Percentiles rank a stretch among this genome's conserved stretches.
Evolutionary conservation across 2,888 invertebrate genomes (phyloP).

Genomic region (Erpobdella octoculata): DNA sequence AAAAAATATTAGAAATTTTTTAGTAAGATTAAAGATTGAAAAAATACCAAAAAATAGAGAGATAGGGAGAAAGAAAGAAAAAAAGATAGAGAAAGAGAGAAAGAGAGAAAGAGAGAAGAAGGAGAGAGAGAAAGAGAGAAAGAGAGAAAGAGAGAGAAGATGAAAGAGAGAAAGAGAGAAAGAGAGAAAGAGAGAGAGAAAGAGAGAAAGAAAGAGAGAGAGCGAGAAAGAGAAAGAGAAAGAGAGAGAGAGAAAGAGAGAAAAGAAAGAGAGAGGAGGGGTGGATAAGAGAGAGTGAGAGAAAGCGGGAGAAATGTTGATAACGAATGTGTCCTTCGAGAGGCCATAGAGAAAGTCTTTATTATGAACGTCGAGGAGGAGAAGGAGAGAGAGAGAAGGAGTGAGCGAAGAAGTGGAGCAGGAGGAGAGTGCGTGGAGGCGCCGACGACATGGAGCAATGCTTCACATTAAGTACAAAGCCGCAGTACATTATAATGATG

Average conservation of each 20-base stretch:
- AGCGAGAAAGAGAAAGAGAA: not conserved
- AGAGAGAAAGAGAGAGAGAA: not conserved
- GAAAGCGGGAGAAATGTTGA: constrained; percentile 17
- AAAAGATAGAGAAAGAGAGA: too few species aligned
- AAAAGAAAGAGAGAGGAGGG: constrained; percentile 1
- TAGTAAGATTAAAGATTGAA: too few species aligned
- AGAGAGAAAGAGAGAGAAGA: too few species aligned
- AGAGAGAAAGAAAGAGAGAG: not conserved
- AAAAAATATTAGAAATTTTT: too few species aligned
- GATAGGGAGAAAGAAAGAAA: too few species aligned
- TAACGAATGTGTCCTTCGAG: constrained; percentile 8
- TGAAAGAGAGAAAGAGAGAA: not conserved
- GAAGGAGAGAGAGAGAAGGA: constrained; percentile 22
- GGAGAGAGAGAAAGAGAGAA: not conserved
- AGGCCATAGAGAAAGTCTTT: constrained; percentile 3
- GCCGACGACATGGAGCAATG: constrained; percentile 60
- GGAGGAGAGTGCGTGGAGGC: constrained; percentile 55
- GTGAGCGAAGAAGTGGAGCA: constrained; percentile 7
- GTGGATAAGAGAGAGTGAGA: constrained; percentile 15
- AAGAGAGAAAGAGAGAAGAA: not conserved
- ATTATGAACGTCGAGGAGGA: not conserved
- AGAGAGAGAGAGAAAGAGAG: not conserved
- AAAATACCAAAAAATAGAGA: too few species aligned
- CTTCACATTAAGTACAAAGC: too few species aligned
- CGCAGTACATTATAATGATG: too few species aligned